Conservation (phyloP, 1,140 invertebrate species). For the Drosophila ohnishii region DNA sequence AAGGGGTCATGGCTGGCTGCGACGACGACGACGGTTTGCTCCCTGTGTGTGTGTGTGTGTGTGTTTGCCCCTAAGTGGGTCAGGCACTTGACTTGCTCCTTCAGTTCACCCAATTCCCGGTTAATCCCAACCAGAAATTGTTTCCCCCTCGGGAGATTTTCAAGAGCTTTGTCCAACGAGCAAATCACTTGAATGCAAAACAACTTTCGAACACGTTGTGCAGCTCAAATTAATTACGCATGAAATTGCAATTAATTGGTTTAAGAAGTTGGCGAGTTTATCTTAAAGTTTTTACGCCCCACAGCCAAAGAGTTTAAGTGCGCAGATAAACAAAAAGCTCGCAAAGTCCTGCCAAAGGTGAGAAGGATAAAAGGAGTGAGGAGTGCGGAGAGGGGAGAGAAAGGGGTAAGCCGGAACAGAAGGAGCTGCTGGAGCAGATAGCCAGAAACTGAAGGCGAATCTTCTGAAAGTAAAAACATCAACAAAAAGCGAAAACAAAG, state of each 20-base stretch:
- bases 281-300: conserved; percentile 64
- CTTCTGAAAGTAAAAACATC: conserved; percentile 75
- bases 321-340: conserved; percentile 72
- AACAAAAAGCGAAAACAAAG: conserved; percentile 62
- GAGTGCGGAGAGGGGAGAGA: too few relatives aligned
- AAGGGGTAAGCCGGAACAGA: conserved; percentile 39
- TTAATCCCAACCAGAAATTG: conserved; percentile 20
- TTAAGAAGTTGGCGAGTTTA: conserved; percentile 72
- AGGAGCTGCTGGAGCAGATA: conserved; percentile 5
- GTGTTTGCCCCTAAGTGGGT: conserved; percentile 30
- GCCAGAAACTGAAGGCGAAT: conserved; percentile 47
- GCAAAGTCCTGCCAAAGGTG: conserved; percentile 26
- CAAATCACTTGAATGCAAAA: conserved; percentile 35
- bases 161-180: conserved; percentile 15
- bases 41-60: neutral
- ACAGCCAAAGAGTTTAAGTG: conserved; percentile 66
- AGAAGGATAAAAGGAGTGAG: neutral
- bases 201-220: conserved; percentile 68
- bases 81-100: conserved; percentile 17
- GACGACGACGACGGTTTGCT: neutral
- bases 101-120: conserved; percentile 11
- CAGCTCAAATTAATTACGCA: conserved; percentile 79
- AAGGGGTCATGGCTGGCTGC: conserved; percentile 1
- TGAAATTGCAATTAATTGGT: conserved; percentile 80
- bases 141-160: neutral